Conservation (phyloP, 1,140 invertebrate genomes). For the Hormaphis cornu region DNA sequence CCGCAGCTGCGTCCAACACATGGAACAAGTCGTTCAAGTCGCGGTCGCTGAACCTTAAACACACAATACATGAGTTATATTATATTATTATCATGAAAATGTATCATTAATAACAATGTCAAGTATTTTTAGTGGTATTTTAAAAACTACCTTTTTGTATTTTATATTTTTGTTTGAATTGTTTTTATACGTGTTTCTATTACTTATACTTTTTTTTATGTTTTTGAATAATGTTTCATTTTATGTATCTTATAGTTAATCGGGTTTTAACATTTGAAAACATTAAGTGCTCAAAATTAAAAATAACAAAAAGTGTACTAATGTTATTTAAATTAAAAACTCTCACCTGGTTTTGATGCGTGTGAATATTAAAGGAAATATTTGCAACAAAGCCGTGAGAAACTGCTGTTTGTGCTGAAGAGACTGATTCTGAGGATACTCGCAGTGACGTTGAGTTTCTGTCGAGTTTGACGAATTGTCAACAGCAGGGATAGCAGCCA, state of each 20-base stretch:
- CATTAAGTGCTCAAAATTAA: background rate
- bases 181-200: too few relatives aligned
- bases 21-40: background rate
- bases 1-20: background rate
- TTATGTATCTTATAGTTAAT: too few relatives aligned
- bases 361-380: slow-evolving; percentile 85
- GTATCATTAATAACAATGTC: too few relatives aligned
- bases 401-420: slow-evolving; percentile 57
- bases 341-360: slow-evolving; percentile 67
- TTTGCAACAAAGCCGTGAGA: slow-evolving; percentile 84
- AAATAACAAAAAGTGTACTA: background rate
- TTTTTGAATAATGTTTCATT: too few relatives aligned
- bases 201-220: too few relatives aligned
- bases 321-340: background rate
- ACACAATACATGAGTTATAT: background rate
- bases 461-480: background rate
- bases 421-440: slow-evolving; percentile 57
- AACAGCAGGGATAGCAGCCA: slow-evolving; percentile 33
- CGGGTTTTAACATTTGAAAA: too few relatives aligned
- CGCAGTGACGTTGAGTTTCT: background rate
- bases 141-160: too few relatives aligned
- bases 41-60: background rate
- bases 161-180: too few relatives aligned
- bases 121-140: too few relatives aligned
- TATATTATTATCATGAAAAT: too few relatives aligned